Base-by-base conservation (phyloP, 2,797 vertebrate genomes). In the Smutsia temminckii region DNA sequence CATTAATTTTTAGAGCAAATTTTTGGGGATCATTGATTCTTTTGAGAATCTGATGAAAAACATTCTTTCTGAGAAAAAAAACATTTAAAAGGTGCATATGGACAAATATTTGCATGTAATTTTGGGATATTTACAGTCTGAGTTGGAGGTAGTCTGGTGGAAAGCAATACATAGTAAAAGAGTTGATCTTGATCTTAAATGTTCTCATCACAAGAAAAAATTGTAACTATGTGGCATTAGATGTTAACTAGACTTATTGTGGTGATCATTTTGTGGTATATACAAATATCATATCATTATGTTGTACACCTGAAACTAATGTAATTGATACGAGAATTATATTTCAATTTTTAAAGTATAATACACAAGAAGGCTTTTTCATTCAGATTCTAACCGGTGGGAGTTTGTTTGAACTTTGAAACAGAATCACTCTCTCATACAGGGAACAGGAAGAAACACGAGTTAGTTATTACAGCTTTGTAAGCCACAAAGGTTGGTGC, bases 1-100 rank as follows among this genome's bases (percentile, higher is more conserved):
- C 40, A n/a, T 63, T 49, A 34, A 80, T 29, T 53, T 88, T 66
- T 40, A 92, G 7, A 46, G 25, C 23, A 88, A 72, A 83, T 78
- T 18, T 79, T 37, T 7, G 4, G n/a, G 1, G 13, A 2, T 69
- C 9, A 64, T 9, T 63, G 9, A 20, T 2, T 6, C 29, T 9
- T 69, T 77, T 85, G 42, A 74, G 53, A 94, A 94, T 79, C 14
- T 74, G 37, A 81, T 77, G 17, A 89, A 80, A 90, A 61, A 93
- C 29, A 23, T 57, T 32, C 16, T 57, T 91, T 1, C 17, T 18
- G 57, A 42, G 42, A 32, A 75, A 42, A 55, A 55, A 77, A 64
- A 63, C 37, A 2, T 53, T 75, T 64, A 34, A 78, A 90, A 55
- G 17, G 2, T 84, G 7, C 34, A 84, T 40, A 34, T 27, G 57